Evolutionary conservation across 2,797 vertebrate species (phyloP), one percentile per base, ranked within the genome.

Genomic region (Kryptopterus vitreolus): DNA sequence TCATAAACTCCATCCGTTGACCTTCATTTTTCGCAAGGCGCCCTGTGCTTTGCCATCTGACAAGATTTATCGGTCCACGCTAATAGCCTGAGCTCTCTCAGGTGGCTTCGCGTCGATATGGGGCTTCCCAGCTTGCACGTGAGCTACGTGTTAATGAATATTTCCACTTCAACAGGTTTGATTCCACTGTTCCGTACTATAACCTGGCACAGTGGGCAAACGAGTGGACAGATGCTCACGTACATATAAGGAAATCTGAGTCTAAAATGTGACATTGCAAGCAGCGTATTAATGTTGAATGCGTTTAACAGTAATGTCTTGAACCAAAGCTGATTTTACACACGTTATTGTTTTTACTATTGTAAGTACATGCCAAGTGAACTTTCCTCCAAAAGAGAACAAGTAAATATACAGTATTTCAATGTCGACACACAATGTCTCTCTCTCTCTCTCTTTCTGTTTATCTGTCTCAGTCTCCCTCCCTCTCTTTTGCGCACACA

Each of bases 61-160:
- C 90, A 94, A 95, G 92, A 94, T 93, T 93, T 95, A 95, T 95
- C 88, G 87, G 92, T 88, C 87, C 87, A 84, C 86, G 90, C 90
- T 92, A 94, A 93, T 88, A 90, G 88, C 89, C 91, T 89, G 87
- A 87, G 91, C 90, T 85, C 86, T 84, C 82, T 84, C 80, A 84
- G 82, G 81, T 85, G 84, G 83, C 84, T 82, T 84, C 72, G 62
- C 82, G 80, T 86, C 82, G 70, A 86, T 85, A 86, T 82, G 82
- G 84, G 58, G 81, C 83, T 86, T 85, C 83, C 83, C 76, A 76
- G 81, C 74, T 81, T 80, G 69, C 24, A 38, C 57, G 79, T 85
- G 79, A 86, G 69, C 57, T 80, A 85, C 78, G 73, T 43, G 82
- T 88, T 90, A 89, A 92, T 91, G 88, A 92, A 92, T 84, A 89